These are phyloP conservation scores for Anodontia alba DNA, from an alignment of 2,888 invertebrate species.

Conservation along the genomic window DNA sequence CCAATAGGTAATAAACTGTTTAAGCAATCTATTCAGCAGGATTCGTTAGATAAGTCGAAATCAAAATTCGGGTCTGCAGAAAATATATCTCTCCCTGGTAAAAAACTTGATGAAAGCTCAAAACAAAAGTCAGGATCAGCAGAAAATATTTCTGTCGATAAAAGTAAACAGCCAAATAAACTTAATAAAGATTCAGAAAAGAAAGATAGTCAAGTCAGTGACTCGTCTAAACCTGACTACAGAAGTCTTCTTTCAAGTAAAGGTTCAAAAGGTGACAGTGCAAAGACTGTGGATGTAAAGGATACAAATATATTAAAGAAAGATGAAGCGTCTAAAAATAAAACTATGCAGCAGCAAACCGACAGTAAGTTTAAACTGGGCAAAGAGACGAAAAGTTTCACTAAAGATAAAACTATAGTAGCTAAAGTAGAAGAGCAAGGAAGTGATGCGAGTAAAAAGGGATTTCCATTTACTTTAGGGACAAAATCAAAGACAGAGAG, in stretches of 20 bases:
- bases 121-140: background rate
- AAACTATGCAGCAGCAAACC: background rate
- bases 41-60: constrained; percentile 13
- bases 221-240: constrained; percentile 2
- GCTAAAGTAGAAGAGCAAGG: background rate
- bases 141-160: background rate
- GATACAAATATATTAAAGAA: background rate
- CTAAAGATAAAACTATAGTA: background rate
- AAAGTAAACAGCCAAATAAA: background rate
- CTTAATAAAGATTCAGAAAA: background rate
- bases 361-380: background rate
- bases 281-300: background rate
- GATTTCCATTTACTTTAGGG: background rate
- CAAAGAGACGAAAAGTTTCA: background rate
- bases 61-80: constrained; percentile 61
- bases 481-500: background rate
- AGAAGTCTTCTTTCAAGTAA: constrained; percentile 11
- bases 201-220: background rate
- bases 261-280: background rate
- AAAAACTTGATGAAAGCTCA: constrained; percentile 7
- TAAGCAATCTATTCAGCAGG: background rate
- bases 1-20: constrained; percentile 6
- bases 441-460: background rate
- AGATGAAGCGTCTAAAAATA: constrained; percentile 1
- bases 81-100: constrained; percentile 38